Evolutionary conservation across 1,140 invertebrate species (phyloP).

Genomic region (Penaeus vannamei): DNA sequence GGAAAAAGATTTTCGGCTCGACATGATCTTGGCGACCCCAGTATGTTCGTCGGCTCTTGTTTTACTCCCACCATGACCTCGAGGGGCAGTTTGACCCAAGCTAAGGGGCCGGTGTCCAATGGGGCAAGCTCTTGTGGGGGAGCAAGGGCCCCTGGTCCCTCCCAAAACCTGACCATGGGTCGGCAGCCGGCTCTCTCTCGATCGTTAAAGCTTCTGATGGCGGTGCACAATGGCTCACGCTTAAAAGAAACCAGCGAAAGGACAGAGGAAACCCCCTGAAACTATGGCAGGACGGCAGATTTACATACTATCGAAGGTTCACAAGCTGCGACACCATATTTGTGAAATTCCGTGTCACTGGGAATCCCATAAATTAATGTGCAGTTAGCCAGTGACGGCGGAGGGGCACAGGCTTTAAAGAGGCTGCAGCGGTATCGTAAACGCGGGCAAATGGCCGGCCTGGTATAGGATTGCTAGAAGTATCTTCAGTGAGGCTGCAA

Average conservation of each 20-base stretch:
- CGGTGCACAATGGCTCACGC: constrained; percentile 65
- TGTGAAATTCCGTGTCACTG: constrained; percentile 64
- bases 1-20: constrained; percentile 49
- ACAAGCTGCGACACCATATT: constrained; percentile 56
- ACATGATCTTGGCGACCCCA: constrained; percentile 31
- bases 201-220: constrained; percentile 66
- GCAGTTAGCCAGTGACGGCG: constrained; percentile 67
- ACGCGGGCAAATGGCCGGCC: constrained; percentile 65
- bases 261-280: constrained; percentile 17
- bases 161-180: constrained; percentile 64
- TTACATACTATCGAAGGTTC: constrained; percentile 43
- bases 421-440: constrained; percentile 67
- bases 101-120: constrained; percentile 63
- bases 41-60: constrained; percentile 45
- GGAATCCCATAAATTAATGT: constrained; percentile 67
- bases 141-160: constrained; percentile 52
- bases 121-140: constrained; percentile 57
- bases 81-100: constrained; percentile 64
- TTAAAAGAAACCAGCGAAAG: constrained; percentile 63
- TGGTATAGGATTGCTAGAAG: constrained; percentile 67
- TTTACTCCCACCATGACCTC: constrained; percentile 60
- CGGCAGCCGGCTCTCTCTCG: constrained; percentile 63
- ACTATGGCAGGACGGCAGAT: constrained; percentile 28
- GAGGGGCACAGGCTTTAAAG: constrained; percentile 66
- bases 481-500: constrained; percentile 67